Conservation (phyloP, 2,797 vertebrate species). For the Argyrosomus regius region DNA sequence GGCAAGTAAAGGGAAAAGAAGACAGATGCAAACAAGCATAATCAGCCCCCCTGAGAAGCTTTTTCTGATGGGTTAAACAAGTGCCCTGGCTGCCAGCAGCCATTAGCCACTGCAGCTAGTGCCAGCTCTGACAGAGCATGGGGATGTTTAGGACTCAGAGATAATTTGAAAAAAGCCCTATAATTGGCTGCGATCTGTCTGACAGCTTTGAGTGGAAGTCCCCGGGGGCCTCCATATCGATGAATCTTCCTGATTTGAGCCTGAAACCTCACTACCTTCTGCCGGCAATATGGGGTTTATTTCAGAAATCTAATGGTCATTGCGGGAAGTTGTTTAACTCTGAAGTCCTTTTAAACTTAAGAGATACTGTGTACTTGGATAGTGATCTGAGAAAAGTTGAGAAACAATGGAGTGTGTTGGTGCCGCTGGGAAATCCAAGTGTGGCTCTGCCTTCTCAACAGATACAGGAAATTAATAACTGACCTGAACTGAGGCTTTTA, state of each 20-base stretch:
- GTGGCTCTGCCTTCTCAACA: conserved; percentile 1
- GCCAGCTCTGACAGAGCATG: conserved; percentile 58
- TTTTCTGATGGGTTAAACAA: conserved; percentile 68
- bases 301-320: conserved; percentile 40
- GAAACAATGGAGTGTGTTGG: not conserved
- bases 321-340: conserved; percentile 31
- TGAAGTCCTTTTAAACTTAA: conserved; percentile 24
- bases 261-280: conserved; percentile 27
- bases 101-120: conserved; percentile 67
- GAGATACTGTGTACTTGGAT: not conserved
- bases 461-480: conserved; percentile 22
- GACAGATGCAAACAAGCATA: conserved; percentile 65
- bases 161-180: conserved; percentile 67
- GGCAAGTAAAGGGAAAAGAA: conserved; percentile 25
- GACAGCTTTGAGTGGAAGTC: conserved; percentile 62
- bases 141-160: conserved; percentile 57
- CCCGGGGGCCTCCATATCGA: conserved; percentile 49
- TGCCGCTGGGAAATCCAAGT: not conserved
- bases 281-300: not conserved
- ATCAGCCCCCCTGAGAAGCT: conserved; percentile 62
- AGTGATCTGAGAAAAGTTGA: conserved; percentile 5
- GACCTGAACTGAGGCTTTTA: not conserved
- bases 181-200: conserved; percentile 74
- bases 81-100: conserved; percentile 60
- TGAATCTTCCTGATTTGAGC: conserved; percentile 60